Conservation (phyloP, 2,888 invertebrate species). For the Itoplectis maculator region DNA sequence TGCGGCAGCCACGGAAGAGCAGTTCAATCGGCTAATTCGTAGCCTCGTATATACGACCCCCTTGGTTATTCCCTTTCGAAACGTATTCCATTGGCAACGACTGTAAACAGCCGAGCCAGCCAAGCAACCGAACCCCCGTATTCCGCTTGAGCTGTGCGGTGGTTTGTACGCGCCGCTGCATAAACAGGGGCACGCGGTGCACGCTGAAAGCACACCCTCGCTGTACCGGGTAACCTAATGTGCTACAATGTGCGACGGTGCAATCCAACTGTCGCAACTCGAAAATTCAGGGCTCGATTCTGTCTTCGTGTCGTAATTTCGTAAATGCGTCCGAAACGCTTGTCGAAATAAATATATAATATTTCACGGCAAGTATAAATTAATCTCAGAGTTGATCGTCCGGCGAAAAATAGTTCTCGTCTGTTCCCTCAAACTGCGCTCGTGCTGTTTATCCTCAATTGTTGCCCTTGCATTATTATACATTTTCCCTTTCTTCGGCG, state of each 20-base stretch:
- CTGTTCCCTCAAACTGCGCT: too few relatives aligned
- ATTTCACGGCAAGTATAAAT: too few relatives aligned
- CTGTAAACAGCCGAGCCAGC: conserved; percentile 47
- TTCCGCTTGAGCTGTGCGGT: conserved; percentile 14
- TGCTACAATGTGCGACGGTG: not conserved
- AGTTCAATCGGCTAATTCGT: conserved; percentile 70
- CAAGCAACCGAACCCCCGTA: conserved; percentile 36
- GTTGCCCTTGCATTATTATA: too few relatives aligned
- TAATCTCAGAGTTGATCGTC: too few relatives aligned
- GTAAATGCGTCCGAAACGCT: too few relatives aligned
- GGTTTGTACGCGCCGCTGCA: conserved; percentile 3
- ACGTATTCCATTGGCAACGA: conserved; percentile 59
- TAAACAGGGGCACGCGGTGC: conserved; percentile 31
- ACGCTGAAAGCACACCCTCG: conserved; percentile 1
- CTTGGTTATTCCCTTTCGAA: conserved; percentile 10
- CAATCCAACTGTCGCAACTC: too few relatives aligned
- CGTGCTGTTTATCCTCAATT: not conserved
- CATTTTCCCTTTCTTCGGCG: not conserved
- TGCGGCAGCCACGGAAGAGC: conserved; percentile 46
- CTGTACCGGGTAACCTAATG: not conserved
- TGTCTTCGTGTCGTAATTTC: not conserved
- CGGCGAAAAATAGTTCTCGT: too few relatives aligned
- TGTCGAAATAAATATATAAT: too few relatives aligned
- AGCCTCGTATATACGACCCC: not conserved
- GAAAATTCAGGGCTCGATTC: too few relatives aligned